Evolutionary conservation across 2,797 vertebrate species (phyloP).

Genomic region (Trematomus bernacchii): DNA sequence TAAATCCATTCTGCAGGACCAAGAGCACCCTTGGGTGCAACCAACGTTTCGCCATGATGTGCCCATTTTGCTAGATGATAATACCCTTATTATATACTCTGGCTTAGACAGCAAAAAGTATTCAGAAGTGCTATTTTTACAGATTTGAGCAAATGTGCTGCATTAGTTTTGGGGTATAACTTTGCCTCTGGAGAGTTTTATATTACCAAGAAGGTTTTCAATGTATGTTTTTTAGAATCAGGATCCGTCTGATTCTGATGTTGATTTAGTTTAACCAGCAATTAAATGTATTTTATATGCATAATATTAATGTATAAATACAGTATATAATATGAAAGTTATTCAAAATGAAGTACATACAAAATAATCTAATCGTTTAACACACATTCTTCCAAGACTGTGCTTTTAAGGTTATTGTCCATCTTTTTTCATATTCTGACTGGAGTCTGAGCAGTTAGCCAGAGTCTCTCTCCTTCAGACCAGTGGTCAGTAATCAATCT

Average conservation of each 20-base stretch:
- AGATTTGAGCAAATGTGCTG: background rate
- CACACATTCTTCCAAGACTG: background rate
- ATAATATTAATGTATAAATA: too few species aligned
- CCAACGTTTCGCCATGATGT: constrained; percentile 27
- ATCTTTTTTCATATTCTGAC: constrained; percentile 25
- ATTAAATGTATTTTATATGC: too few species aligned
- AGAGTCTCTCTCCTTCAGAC: constrained; percentile 59
- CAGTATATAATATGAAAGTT: too few species aligned
- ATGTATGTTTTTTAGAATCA: too few species aligned
- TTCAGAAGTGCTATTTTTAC: constrained; percentile 8
- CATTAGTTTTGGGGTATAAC: background rate
- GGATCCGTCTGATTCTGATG: too few species aligned
- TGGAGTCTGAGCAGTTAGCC: constrained; percentile 50
- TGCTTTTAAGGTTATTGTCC: background rate
- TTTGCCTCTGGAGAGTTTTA: background rate
- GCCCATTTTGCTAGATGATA: constrained; percentile 31
- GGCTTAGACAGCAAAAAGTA: background rate
- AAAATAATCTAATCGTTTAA: background rate
- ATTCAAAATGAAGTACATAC: too few species aligned
- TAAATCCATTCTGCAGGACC: constrained; percentile 51
- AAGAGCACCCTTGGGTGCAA: constrained; percentile 55
- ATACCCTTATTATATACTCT: constrained; percentile 15
- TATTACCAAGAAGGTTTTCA: too few species aligned
- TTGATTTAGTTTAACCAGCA: too few species aligned
- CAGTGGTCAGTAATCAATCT: constrained; percentile 86